Conservation (phyloP, 2,888 invertebrate species). For the Alcis repandata region DNA sequence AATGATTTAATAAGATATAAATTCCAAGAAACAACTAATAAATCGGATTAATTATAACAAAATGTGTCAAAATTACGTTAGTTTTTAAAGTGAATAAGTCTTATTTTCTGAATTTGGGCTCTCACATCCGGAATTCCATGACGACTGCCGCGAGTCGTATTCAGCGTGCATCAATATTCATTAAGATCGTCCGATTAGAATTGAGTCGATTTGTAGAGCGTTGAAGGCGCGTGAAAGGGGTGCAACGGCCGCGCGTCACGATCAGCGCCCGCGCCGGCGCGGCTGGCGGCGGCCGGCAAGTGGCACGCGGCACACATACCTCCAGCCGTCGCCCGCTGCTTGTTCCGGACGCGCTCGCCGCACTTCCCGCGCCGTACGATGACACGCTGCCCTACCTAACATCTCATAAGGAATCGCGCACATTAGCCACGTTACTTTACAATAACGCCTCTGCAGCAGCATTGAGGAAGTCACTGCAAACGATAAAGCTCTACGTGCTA, state of each 20-base stretch:
- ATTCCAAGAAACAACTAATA: too few relatives aligned
- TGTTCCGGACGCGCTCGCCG: constrained; percentile 69
- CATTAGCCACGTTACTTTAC: constrained; percentile 18
- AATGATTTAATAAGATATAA: too few relatives aligned
- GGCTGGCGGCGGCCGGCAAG: constrained; percentile 61
- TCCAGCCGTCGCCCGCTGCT: constrained; percentile 53
- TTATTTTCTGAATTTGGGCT: constrained; percentile 34
- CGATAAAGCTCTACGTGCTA: constrained; percentile 28
- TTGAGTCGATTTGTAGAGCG: constrained; percentile 83
- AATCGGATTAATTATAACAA: too few relatives aligned
- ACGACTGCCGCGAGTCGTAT: constrained; percentile 54
- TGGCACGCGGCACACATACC: constrained; percentile 80
- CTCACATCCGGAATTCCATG: constrained; percentile 63
- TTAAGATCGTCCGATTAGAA: constrained; percentile 69
- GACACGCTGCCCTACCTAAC: constrained; percentile 51
- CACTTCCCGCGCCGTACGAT: constrained; percentile 44
- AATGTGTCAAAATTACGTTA: too few relatives aligned
- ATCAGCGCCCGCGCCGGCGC: constrained; percentile 46
- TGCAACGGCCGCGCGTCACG: constrained; percentile 80
- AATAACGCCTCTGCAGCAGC: constrained; percentile 21
- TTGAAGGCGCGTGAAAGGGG: constrained; percentile 82
- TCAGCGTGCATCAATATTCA: constrained; percentile 70
- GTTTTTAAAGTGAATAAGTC: too few relatives aligned
- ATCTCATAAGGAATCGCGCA: constrained; percentile 40
- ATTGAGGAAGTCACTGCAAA: constrained; percentile 31